Evolutionary conservation across 2,797 vertebrate species (phyloP), one percentile per base, ranked within the genome.

Genomic region (Arnoldichthys spilopterus): DNA sequence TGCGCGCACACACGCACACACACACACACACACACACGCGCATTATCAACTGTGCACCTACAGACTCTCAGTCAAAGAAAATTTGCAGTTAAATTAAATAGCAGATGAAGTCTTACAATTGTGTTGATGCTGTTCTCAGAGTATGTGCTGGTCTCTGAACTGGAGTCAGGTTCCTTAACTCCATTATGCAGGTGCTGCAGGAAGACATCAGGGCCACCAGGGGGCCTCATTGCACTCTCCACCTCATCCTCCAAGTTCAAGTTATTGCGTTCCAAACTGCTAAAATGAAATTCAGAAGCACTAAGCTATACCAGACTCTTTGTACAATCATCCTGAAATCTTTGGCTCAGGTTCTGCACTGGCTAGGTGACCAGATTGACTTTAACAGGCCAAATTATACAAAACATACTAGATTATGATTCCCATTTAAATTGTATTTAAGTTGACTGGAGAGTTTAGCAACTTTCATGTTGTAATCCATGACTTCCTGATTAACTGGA

Each of bases 101-200:
- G 59, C 2, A 54, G 5, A 62, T 11, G 7, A 24, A 56, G 37
- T 24, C 83, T 82, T 89, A 93, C 92, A 75, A 75, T 79, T 61
- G 89, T 89, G 37, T 81, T 87, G 40, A 79, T 85, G 58, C 90
- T 93, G 85, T 11, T 89, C 69, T 91, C 92, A 0, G 93, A 93
- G 87, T 91, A 89, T 64, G 85, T 89, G 88, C 91, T 92, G 87
- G 88, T 91, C 78, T 93, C 92, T 0, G 91, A 91, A 67, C 92
- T 91, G 1, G 92, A 90, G 81, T 96, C 94, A 0, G 53, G 45
- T 0, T 97, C 96, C 13, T 92, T 90, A 66, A 96, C 82, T 16
- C 96, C 96, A 45, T 94, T 97, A 85, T 86, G 96, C 89, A 76
- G 94, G 77, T 12, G 92, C 77, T 49, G 89, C 87, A 1, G 83